Conservation (phyloP, 2,113 vertebrate species). For the Serinus canaria region DNA sequence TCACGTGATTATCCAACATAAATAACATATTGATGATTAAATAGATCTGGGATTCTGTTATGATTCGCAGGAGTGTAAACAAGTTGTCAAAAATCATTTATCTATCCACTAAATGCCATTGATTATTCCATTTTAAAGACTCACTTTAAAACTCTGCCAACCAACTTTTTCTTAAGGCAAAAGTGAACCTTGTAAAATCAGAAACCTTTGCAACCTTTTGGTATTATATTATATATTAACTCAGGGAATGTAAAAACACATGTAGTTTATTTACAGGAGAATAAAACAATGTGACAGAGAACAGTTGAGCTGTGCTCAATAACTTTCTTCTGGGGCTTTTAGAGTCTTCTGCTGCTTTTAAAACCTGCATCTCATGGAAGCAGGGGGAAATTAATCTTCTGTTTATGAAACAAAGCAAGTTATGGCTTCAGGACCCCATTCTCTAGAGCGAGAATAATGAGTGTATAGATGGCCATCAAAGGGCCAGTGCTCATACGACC, state of each 20-base stretch:
- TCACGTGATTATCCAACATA: not conserved
- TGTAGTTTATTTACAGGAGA: not conserved
- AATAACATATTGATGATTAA: not conserved
- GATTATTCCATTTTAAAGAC: not conserved
- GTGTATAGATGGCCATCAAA: not conserved
- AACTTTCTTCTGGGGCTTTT: not conserved
- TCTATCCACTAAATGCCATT: accelerated
- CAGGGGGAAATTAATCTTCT: not conserved
- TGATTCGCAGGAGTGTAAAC: not conserved
- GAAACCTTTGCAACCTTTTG: not conserved
- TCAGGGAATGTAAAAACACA: not conserved
- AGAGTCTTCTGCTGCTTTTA: not conserved
- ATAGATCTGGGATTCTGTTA: not conserved
- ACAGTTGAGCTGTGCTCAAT: not conserved
- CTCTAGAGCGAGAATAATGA: not conserved
- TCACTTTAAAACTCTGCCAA: not conserved
- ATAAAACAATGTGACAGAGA: not conserved
- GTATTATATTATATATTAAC: not conserved
- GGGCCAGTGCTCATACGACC: accelerated
- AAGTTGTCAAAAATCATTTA: not conserved
- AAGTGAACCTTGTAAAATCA: not conserved
- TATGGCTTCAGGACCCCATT: not conserved
- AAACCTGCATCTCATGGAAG: not conserved
- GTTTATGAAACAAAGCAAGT: not conserved
- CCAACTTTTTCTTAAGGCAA: not conserved